Percentiles rank a stretch among this genome's conserved stretches.
These are phyloP conservation scores for Rhagophthalmus giganteus DNA, from an alignment of 2,888 invertebrate genomes.

Conservation along the genomic window DNA sequence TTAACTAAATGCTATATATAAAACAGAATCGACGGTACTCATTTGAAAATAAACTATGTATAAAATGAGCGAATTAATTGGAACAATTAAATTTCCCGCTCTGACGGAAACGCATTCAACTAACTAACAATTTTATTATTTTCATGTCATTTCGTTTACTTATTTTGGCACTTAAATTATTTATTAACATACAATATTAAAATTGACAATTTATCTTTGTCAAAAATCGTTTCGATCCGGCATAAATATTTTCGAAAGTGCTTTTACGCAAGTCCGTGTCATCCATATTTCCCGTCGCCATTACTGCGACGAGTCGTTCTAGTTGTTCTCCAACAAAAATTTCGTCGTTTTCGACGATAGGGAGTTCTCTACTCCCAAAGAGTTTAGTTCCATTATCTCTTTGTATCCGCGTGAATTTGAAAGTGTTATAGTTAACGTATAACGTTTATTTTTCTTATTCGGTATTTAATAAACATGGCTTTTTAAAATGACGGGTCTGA, in stretches of 20 bases:
- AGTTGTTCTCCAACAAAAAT: constrained; percentile 54
- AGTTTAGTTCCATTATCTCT: constrained; percentile 20
- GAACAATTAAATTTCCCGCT: not conserved
- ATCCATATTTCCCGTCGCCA: constrained; percentile 64
- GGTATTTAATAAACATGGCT: constrained; percentile 72
- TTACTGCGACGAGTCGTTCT: constrained; percentile 66
- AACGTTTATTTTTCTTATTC: constrained; percentile 59
- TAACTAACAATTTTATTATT: not conserved
- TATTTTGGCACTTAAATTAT: not conserved
- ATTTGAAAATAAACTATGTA: not conserved
- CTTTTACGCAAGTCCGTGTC: constrained; percentile 8
- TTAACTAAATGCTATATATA: too few species aligned
- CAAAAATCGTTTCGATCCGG: not conserved
- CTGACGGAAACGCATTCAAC: not conserved
- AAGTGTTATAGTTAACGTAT: constrained; percentile 42
- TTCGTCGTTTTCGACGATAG: constrained; percentile 72
- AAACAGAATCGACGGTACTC: not conserved
- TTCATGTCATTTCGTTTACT: not conserved
- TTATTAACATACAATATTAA: not conserved
- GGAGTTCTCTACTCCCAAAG: constrained; percentile 56
- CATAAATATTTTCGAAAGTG: not conserved
- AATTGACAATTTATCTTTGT: not conserved
- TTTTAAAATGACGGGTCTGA: constrained; percentile 79
- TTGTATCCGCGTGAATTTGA: constrained; percentile 32
- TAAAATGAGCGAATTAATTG: not conserved